Evolutionary conservation across 2,113 vertebrate genomes (phyloP), one percentile per base, ranked within the genome.

Genomic region (Erythrocercus mccallii): DNA sequence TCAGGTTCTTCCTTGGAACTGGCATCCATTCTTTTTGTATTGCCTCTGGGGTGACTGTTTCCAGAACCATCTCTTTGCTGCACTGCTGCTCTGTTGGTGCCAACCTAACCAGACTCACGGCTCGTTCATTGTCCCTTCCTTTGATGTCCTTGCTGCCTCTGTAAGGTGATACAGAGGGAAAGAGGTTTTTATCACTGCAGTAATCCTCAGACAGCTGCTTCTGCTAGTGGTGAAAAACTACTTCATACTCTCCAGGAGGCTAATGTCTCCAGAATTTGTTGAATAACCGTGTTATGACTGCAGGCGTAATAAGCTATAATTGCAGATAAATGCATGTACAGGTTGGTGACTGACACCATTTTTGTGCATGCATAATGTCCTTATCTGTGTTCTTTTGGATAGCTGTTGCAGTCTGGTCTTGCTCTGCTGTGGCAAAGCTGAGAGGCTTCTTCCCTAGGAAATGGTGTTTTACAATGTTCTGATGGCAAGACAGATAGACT

Each of bases 211-310:
- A 47, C 79, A 88, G 81, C 92, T 91, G 79, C 31, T 91, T 87
- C 70, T 95, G 71, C 78, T 92, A 50, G 10, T 80, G 87, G 19
- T 60, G 38, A 76, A 90, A 92, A 90, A 76, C 38, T 57, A 35
- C 86, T 93, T 89, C 91, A 71, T 79, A 16, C 90, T 92, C 92
- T 70, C 57, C 76, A 86, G 95, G 92, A 96, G 90, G 62, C 77
- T 79, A 72, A 91, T 95, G 77, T 57, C 83, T 90, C 53, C 89
- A 72, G 78, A 80, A 80, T 92, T 74, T 95, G 71, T 89, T 94
- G 91, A 92, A 80, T 92, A 94, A 72, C 73, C 84, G 44, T 94
- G 91, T 95, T 96, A 69, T 85, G 91, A 77, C 86, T 96, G 84
- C 78, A 77, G 54, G 81, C 6, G 0, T 95, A 92, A 94, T 90